A percentile compares a stretch with the other conserved stretches of the same genome.
phyloP scores from a whole-genome alignment of 53 echinoderm and acorn worm species.

The Glandiceps talaboti region DNA sequence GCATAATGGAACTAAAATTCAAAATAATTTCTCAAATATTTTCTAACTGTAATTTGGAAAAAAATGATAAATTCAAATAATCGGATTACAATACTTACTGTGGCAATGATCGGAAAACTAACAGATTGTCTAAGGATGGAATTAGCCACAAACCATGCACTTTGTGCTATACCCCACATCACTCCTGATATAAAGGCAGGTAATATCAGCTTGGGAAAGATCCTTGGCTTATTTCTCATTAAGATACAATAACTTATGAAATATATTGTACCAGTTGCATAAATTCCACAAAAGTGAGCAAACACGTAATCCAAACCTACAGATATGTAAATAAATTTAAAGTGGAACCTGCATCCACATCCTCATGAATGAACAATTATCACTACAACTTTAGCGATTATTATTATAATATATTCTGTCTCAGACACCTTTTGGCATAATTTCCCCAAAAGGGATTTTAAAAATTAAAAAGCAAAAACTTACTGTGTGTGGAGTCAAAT shows the following conservation, averaged over 20 bases:
- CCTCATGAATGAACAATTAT: too few relatives aligned
- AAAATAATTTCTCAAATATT: too few relatives aligned
- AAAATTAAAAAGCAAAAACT: too few relatives aligned
- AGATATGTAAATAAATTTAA: too few relatives aligned
- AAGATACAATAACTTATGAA: conserved; percentile 63
- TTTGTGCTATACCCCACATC: conserved; percentile 76
- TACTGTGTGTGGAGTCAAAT: too few relatives aligned
- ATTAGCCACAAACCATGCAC: conserved; percentile 84
- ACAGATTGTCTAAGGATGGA: conserved; percentile 58
- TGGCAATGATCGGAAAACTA: conserved; percentile 78
- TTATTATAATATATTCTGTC: too few relatives aligned
- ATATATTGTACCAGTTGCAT: conserved; percentile 42
- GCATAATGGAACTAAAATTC: too few relatives aligned
- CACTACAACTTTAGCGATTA: too few relatives aligned
- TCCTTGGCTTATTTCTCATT: conserved; percentile 69
- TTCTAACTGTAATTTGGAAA: too few relatives aligned
- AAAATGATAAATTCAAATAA: background rate
- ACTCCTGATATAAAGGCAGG: conserved; percentile 62
- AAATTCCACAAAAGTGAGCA: conserved; percentile 76
- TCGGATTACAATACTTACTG: conserved; percentile 35
- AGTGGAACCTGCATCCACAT: too few relatives aligned
- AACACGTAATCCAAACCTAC: conserved; percentile 95
- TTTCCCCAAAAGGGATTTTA: too few relatives aligned
- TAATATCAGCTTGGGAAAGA: conserved; percentile 37
- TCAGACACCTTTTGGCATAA: too few relatives aligned